phyloP scores from a whole-genome alignment of 53 echinoderm and acorn worm species.

The Temnopleurus reevesii region DNA sequence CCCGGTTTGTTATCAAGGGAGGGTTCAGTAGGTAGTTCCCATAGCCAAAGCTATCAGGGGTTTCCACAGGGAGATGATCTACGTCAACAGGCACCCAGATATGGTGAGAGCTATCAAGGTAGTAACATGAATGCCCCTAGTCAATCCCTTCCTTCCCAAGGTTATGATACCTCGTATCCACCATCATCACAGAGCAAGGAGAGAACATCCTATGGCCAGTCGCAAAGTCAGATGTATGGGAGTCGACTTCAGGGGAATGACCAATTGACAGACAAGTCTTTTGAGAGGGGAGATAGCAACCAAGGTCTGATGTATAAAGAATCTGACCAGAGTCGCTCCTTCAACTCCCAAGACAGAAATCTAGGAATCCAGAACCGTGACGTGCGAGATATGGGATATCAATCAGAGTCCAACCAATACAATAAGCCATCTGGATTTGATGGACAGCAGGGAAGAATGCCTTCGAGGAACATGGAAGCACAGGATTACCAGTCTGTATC shows the following conservation, averaged over 20 bases:
- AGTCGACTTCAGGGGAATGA: not conserved
- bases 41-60: slow-evolving; percentile 30
- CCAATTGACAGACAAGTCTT: not conserved
- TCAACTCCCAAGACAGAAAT: slow-evolving; percentile 24
- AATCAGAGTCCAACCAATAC: not conserved
- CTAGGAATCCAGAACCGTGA: not conserved
- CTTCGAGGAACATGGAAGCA: not conserved
- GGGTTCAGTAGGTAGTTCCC: slow-evolving; percentile 11
- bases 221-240: slow-evolving; percentile 9
- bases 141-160: not conserved
- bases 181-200: not conserved
- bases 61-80: slow-evolving; percentile 19
- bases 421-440: not conserved
- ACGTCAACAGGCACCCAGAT: not conserved
- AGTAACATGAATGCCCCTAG: slow-evolving; percentile 2
- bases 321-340: not conserved
- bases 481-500: not conserved
- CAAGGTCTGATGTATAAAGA: not conserved
- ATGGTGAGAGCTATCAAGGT: not conserved
- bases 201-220: not conserved
- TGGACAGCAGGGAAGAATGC: not conserved
- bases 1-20: not conserved
- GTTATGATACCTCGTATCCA: slow-evolving; percentile 25
- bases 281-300: not conserved
- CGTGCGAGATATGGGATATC: not conserved